phyloP scores from a whole-genome alignment of 1,140 invertebrate genomes.

The Ditylenchus dipsaci region DNA sequence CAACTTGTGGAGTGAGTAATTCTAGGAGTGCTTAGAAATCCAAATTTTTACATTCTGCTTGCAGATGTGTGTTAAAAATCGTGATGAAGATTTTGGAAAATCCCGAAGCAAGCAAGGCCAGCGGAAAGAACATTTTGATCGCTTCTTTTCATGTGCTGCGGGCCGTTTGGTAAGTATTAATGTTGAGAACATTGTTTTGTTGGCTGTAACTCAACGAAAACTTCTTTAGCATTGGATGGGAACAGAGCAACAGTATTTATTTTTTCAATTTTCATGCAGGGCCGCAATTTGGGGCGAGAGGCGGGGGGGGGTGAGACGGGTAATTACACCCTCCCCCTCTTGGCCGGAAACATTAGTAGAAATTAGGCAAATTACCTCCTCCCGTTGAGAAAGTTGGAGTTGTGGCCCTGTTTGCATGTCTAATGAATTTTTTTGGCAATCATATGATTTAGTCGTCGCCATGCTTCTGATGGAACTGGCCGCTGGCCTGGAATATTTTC shows the following conservation, averaged over 20 bases:
- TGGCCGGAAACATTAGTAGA: too few species aligned
- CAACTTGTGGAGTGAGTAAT: conserved; percentile 16
- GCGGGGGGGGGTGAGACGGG: too few species aligned
- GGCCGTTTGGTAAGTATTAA: not conserved
- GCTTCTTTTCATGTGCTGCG: conserved; percentile 22
- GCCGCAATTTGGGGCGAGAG: too few species aligned
- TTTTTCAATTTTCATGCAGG: too few species aligned
- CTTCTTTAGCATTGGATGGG: conserved; percentile 9
- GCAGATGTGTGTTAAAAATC: conserved; percentile 17
- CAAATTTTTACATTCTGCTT: not conserved
- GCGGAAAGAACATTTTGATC: conserved; percentile 8
- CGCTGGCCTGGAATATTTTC: conserved; percentile 18
- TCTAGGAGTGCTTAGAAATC: not conserved
- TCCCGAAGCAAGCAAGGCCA: conserved; percentile 24
- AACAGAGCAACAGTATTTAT: conserved; percentile 2
- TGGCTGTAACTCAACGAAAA: not conserved
- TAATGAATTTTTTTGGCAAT: not conserved
- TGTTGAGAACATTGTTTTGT: not conserved
- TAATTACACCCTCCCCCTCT: too few species aligned
- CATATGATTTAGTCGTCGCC: conserved; percentile 27
- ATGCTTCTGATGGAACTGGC: conserved; percentile 24
- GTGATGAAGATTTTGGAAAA: conserved; percentile 23
- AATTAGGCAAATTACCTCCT: too few species aligned
- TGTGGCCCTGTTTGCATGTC: not conserved
- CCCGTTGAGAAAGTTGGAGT: too few species aligned